Evolutionary conservation across 2,888 invertebrate species (phyloP).

Genomic region (Mesorhabditis sp.): DNA sequence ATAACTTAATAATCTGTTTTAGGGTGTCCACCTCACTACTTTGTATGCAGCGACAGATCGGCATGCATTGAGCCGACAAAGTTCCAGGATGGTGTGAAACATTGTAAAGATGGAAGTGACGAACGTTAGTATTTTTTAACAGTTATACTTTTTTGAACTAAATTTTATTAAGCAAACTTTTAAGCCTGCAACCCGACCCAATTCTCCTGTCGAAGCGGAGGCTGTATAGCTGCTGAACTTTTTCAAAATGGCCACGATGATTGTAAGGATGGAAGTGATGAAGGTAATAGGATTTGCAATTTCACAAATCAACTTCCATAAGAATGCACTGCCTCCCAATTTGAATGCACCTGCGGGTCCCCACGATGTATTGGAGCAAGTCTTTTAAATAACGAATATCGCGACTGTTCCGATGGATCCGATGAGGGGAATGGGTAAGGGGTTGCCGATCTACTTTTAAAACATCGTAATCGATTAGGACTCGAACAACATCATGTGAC

Average conservation of each 20-base stretch:
- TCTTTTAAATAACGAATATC: conserved; percentile 58
- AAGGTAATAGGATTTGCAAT: conserved; percentile 31
- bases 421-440: conserved; percentile 30
- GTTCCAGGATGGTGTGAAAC: conserved; percentile 37
- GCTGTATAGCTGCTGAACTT: conserved; percentile 58
- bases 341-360: conserved; percentile 61
- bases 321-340: conserved; percentile 60
- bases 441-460: conserved; percentile 15
- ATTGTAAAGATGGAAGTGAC: conserved; percentile 58
- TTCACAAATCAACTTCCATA: not conserved
- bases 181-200: conserved; percentile 6
- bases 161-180: not conserved
- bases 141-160: not conserved
- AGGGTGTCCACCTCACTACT: conserved; percentile 49
- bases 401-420: conserved; percentile 41
- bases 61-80: conserved; percentile 42
- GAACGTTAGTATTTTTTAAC: conserved; percentile 52
- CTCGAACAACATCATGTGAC: conserved; percentile 13
- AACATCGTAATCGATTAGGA: not conserved
- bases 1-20: too few species aligned
- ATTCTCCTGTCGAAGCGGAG: conserved; percentile 59
- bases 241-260: conserved; percentile 60
- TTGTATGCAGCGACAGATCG: conserved; percentile 46
- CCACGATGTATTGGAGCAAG: conserved; percentile 59
- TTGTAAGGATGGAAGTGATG: conserved; percentile 62